Evolutionary conservation across 92 coral and sea anemone species (phyloP).

Genomic region (Virgularia gustaviana): DNA sequence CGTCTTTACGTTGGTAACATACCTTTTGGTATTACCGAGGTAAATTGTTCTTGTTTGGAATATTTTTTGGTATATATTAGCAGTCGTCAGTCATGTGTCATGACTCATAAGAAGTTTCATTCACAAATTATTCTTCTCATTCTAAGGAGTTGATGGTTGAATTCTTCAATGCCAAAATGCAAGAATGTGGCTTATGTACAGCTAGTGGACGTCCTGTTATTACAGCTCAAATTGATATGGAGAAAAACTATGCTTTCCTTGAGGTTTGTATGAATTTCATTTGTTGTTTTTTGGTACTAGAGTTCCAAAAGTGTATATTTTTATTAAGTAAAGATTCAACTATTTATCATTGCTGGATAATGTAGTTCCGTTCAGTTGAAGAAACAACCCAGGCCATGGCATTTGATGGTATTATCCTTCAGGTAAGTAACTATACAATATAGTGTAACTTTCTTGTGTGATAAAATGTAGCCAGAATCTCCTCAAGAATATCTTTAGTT

Average conservation of each 20-base stretch:
- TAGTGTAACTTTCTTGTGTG: no score
- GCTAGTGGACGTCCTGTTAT: conserved; percentile 97
- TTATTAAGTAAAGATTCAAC: no score
- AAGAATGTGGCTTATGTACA: conserved; percentile 88
- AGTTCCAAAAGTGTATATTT: no score
- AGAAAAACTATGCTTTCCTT: conserved; percentile 95
- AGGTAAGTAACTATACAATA: no score
- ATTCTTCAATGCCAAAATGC: conserved; percentile 98
- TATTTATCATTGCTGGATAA: no score
- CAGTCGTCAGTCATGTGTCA: neutral
- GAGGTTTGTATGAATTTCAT: conserved; percentile 80
- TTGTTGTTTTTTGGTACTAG: no score
- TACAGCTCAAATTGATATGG: conserved; percentile 97
- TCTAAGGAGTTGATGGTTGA: conserved; percentile 87
- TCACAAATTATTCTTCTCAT: neutral
- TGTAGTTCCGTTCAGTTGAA: conserved; percentile 91
- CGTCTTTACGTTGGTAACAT: conserved; percentile 94
- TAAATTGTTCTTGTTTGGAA: no score
- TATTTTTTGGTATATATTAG: neutral
- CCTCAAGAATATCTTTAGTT: no score
- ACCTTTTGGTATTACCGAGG: conserved; percentile 98
- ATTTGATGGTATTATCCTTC: conserved; percentile 91
- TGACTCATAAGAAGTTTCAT: neutral
- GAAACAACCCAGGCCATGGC: conserved; percentile 99
- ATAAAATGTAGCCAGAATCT: no score